A percentile compares a stretch with the other conserved stretches of the same genome.
These are phyloP conservation scores for Siniperca obscura DNA, from an alignment of 2,797 vertebrate species.

Conservation along the genomic window DNA sequence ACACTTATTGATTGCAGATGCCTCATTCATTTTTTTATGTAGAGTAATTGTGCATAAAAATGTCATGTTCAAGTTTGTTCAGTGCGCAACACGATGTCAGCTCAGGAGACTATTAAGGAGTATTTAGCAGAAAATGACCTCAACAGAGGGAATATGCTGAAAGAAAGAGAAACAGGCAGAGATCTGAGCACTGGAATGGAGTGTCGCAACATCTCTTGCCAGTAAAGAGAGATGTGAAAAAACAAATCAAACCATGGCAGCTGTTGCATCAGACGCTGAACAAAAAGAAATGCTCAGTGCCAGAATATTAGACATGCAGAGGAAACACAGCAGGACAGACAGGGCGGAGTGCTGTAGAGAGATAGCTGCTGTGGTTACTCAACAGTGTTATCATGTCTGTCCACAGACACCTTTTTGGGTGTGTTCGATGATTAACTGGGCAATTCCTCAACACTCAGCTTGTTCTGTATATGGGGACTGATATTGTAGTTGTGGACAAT, in stretches of 20 bases:
- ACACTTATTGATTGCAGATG: no score
- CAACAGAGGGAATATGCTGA: background rate
- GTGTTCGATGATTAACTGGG: conserved; percentile 53
- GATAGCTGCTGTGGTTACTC: conserved; percentile 41
- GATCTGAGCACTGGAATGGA: conserved; percentile 15
- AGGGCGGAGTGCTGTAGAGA: conserved; percentile 14
- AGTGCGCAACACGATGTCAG: background rate
- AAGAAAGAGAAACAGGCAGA: background rate
- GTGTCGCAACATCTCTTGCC: conserved; percentile 17
- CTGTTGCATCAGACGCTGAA: background rate
- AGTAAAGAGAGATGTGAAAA: conserved; percentile 4
- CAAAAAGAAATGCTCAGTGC: background rate
- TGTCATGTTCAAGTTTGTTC: background rate
- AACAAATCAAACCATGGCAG: background rate
- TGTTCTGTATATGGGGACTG: background rate
- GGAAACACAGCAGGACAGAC: background rate
- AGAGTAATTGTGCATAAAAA: background rate
- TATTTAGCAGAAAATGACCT: background rate
- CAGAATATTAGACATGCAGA: conserved; percentile 7
- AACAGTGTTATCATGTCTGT: conserved; percentile 70
- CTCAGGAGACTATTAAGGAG: background rate
- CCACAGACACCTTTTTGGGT: conserved; percentile 59
- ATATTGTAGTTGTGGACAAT: background rate
- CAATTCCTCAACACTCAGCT: background rate
- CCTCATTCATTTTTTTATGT: background rate